phyloP scores from a whole-genome alignment of 2,888 invertebrate genomes.

The Cosmopolites sordidus region DNA sequence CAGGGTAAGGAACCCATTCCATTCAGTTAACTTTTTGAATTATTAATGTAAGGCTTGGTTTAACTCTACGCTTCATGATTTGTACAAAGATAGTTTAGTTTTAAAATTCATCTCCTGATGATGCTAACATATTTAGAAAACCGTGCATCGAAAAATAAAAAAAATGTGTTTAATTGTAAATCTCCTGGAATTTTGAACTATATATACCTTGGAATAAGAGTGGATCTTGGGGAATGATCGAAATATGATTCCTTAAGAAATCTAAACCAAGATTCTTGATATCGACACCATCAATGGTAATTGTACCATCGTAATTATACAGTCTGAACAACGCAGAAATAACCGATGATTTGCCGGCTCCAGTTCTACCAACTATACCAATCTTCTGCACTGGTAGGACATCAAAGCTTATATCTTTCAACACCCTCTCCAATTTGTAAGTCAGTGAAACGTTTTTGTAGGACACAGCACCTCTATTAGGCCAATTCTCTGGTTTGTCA shows the following conservation, averaged over 20 bases:
- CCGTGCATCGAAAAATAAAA: too few relatives aligned
- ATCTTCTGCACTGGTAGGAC: conserved; percentile 70
- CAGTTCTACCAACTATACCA: conserved; percentile 78
- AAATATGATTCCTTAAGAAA: conserved; percentile 48
- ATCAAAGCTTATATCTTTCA: conserved; percentile 65
- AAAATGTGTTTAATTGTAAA: too few relatives aligned
- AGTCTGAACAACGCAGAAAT: conserved; percentile 74
- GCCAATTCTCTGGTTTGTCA: conserved; percentile 64
- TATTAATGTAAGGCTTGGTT: too few relatives aligned
- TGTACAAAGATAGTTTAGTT: too few relatives aligned
- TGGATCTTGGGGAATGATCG: conserved; percentile 54
- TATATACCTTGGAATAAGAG: conserved; percentile 52
- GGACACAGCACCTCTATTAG: conserved; percentile 59
- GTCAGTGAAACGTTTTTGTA: conserved; percentile 62
- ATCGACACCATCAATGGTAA: conserved; percentile 49
- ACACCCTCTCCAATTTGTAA: conserved; percentile 64
- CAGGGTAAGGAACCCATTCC: too few relatives aligned
- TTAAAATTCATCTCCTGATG: too few relatives aligned
- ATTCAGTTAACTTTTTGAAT: too few relatives aligned
- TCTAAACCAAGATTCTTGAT: conserved; percentile 48
- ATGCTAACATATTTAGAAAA: too few relatives aligned
- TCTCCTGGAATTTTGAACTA: background rate
- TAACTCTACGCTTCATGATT: too few relatives aligned
- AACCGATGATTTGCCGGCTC: conserved; percentile 76
- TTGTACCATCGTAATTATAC: conserved; percentile 70